Evolutionary conservation across 2,797 vertebrate species (phyloP).

Genomic region (Chelonia mydas): DNA sequence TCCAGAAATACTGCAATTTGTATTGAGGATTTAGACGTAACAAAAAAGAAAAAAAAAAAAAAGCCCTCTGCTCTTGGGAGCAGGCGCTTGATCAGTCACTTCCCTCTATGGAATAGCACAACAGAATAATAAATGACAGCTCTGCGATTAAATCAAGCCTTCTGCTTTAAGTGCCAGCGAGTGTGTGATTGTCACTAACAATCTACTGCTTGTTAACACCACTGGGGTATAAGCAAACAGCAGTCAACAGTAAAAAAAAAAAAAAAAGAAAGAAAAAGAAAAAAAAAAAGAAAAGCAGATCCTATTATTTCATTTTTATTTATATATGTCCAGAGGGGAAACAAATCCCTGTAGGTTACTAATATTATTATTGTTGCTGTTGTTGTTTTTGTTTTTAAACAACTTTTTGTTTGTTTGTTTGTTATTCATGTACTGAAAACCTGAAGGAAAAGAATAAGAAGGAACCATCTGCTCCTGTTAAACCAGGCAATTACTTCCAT

Average conservation of each 20-base stretch:
- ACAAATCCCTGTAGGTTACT: constrained; percentile 10
- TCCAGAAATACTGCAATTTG: constrained; percentile 98
- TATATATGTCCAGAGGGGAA: constrained; percentile 35
- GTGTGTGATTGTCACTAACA: constrained; percentile 93
- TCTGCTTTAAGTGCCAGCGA: constrained; percentile 89
- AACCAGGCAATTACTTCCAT: not conserved
- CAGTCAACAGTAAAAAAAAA: constrained; percentile 77
- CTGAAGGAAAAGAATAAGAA: constrained; percentile 44
- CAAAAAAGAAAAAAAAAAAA: constrained; percentile 77
- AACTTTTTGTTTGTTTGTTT: not conserved
- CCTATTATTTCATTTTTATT: constrained; percentile 61
- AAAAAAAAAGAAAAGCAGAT: not conserved
- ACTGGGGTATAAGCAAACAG: constrained; percentile 87
- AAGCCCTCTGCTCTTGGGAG: constrained; percentile 85
- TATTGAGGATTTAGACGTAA: constrained; percentile 99
- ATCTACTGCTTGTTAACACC: constrained; percentile 89
- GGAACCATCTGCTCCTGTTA: constrained; percentile 58
- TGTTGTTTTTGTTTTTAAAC: constrained; percentile 64
- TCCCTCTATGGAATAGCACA: constrained; percentile 85
- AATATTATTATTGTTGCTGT: not conserved
- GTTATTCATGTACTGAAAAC: constrained; percentile 56
- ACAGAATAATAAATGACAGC: constrained; percentile 93
- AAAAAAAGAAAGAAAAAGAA: not conserved
- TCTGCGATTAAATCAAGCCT: constrained; percentile 93
- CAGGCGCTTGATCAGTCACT: constrained; percentile 88